Base-by-base conservation (phyloP, 2,113 vertebrate genomes). In the Antidorcas marsupialis region DNA sequence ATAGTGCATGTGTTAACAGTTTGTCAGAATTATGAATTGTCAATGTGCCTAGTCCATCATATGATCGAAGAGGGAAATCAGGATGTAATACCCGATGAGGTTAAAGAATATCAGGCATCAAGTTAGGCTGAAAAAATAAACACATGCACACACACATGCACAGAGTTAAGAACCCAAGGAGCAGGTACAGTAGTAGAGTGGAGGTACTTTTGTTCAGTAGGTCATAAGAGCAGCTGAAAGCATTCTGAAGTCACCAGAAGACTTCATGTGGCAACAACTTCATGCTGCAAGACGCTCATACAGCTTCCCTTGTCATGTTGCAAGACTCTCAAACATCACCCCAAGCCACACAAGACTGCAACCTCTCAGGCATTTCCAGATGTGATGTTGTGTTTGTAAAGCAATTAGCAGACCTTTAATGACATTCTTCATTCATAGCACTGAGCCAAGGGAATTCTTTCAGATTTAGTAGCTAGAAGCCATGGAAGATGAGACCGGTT, bases 141-240 rank as follows among this genome's bases (percentile, higher is more conserved):
- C 50, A 45, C 7, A 43, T 16, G 17, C 14, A 8, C 50, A 52
- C 52, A 52, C 15, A 1, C 47, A 13, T 2, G 13, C 13, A 50
- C 47, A 50, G 23, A 17, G 23, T 19, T 62, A 50, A 27, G n/a
- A 12, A 76, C 45, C 62, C 85, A 71, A 88, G 62, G n/a, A 25
- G 45, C 4, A 25, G 25, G 10, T 7, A 1, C 2, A 59, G n/a
- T 28, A 2, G 12, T 15, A n/a, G 64, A 79, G 33, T 9, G 1
- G 3, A 28, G 50, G 30, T 39, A 11, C 5, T 28, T 90, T 71
- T 74, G 39, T 53, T 79, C 55, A 86, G 21, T 43, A 14, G 36
- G 1, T 36, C 36, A n/a, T 39, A 84, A 84, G 19, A 71, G 76
- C 82, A 36, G 11, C 15, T 94, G 71, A 43, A 47, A 57, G 57